Evolutionary conservation across 1,140 invertebrate genomes (phyloP).

Genomic region (Trialeurodes vaporariorum): DNA sequence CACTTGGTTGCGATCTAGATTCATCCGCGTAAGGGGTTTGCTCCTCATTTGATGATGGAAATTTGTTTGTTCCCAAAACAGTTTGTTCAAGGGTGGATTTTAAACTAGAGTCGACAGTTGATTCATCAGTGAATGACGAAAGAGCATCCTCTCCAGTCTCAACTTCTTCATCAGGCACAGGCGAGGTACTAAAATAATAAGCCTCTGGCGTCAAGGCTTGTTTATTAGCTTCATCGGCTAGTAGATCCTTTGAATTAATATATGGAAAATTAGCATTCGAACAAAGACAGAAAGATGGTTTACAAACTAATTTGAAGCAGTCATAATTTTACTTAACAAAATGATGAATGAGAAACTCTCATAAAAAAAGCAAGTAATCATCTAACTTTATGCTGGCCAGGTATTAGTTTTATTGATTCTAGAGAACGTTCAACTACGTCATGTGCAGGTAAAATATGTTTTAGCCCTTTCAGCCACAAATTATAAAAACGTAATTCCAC

Average conservation of each 20-base stretch:
- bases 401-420: no score
- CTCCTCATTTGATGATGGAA: neutral
- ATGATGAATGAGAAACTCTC: no score
- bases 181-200: neutral
- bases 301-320: no score
- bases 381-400: no score
- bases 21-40: neutral
- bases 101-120: neutral
- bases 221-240: neutral
- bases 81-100: neutral
- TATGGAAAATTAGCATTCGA: neutral
- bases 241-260: neutral
- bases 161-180: neutral
- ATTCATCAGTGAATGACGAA: neutral
- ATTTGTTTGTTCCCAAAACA: neutral
- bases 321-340: no score
- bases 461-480: no score
- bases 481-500: no score
- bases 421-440: no score
- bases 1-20: slow-evolving; percentile 2
- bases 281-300: no score
- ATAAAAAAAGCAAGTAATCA: no score
- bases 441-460: no score
- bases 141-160: neutral
- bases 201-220: neutral